Percentiles rank a stretch among this genome's conserved stretches.
phyloP scores from a whole-genome alignment of 2,113 vertebrate genomes.

The Tonatia bakeri region DNA sequence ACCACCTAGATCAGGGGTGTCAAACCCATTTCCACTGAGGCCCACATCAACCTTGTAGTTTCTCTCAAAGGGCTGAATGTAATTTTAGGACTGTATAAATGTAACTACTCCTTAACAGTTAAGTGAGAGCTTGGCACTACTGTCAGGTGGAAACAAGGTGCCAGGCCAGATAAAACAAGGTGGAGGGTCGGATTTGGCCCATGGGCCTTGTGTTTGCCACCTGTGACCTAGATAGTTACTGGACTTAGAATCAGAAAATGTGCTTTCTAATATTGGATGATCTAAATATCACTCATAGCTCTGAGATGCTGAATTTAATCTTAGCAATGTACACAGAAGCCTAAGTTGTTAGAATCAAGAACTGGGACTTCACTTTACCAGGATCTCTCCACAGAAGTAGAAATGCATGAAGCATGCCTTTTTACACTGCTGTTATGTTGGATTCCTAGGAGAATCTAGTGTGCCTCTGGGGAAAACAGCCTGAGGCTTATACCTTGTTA shows the following conservation, averaged over 20 bases:
- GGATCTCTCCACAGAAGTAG: not conserved
- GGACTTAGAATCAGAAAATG: not conserved
- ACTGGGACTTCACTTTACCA: not conserved
- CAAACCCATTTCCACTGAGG: too few species aligned
- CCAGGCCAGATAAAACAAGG: too few species aligned
- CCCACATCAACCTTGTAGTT: too few species aligned
- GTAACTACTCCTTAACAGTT: too few species aligned
- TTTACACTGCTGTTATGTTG: not conserved
- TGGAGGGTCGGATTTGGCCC: too few species aligned
- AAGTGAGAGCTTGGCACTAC: too few species aligned
- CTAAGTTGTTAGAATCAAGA: not conserved
- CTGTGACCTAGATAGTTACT: not conserved
- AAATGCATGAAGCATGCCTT: not conserved
- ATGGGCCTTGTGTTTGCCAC: too few species aligned
- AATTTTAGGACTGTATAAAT: too few species aligned
- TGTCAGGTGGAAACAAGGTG: too few species aligned
- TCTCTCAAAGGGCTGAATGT: too few species aligned
- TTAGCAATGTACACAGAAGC: not conserved
- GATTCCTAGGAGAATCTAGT: not conserved
- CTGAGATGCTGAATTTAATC: not conserved
- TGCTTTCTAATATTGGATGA: not conserved
- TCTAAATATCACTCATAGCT: not conserved
- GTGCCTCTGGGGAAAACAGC: not conserved
- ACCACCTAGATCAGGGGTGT: not conserved
- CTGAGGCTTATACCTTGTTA: not conserved